Evolutionary conservation across 53 echinoderm and acorn worm genomes (phyloP), one percentile per base, ranked within the genome.

Genomic region (Paracentrotus lividus): DNA sequence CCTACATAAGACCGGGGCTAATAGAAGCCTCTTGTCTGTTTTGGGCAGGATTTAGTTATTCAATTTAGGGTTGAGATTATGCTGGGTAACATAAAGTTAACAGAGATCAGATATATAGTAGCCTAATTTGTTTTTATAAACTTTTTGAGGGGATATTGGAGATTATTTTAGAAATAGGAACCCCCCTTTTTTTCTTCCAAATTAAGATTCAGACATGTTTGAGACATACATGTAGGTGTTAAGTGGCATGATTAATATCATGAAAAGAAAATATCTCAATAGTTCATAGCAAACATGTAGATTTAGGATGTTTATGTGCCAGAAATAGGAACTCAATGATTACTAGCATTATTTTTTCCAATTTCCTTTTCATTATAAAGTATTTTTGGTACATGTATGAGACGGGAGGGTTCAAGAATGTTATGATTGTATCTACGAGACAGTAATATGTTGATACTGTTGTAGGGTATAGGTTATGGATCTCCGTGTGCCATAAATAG

Each of bases 151-250:
- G 47, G 9, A 27, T 24, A 81, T 81, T 47, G 10, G 49, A 44
- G 26, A 81, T 18, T 6, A n/a, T 81, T 81, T 27, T 81, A 81
- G 47, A 72, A 47, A 81, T 81, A 47, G 81, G 81, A 81, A 81
- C 10, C 47, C 77, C 0, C 21, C 42, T 32, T 23, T n/a, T 67
- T 23, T 42, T 43, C 81, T 81, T n/a, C n/a, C n/a, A 47, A 81
- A 47, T 44, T 47, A 12, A 81, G 24, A 3, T 24, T 24, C 26
- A n/a, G n/a, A n/a, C n/a, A n/a, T n/a, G n/a, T n/a, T n/a, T n/a
- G n/a, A n/a, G n/a, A n/a, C n/a, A n/a, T n/a, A n/a, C n/a, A n/a
- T n/a, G n/a, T n/a, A n/a, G n/a, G n/a, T n/a, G n/a, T n/a, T n/a
- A n/a, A n/a, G n/a, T n/a, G n/a, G n/a, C n/a, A n/a, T n/a, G n/a